Evolutionary conservation across 1,140 invertebrate genomes (phyloP).

Genomic region (Diorhabda elongata): DNA sequence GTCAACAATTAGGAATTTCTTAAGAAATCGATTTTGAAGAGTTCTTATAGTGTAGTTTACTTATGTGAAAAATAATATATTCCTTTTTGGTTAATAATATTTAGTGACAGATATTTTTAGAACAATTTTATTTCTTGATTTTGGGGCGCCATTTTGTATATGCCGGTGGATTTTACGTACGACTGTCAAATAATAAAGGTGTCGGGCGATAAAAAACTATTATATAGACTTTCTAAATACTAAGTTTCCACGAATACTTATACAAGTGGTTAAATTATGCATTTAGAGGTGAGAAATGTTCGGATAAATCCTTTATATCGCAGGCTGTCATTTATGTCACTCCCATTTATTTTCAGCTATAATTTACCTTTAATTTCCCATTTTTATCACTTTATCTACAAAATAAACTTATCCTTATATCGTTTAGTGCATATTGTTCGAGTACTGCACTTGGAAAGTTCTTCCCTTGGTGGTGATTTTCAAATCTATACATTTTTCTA

Average conservation of each 20-base stretch:
- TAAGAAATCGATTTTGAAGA: slow-evolving; percentile 28
- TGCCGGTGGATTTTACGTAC: slow-evolving; percentile 43
- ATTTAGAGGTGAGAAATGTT: slow-evolving; percentile 15
- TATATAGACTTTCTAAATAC: slow-evolving; percentile 18
- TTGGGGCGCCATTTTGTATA: slow-evolving; percentile 46
- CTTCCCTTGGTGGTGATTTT: too few relatives aligned
- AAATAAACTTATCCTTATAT: too few relatives aligned
- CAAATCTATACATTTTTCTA: slow-evolving; percentile 19
- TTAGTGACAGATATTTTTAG: slow-evolving; percentile 30
- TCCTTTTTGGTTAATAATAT: slow-evolving; percentile 14
- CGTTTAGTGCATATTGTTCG: too few relatives aligned
- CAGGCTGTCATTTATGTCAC: slow-evolving; percentile 37
- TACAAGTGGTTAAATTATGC: slow-evolving; percentile 2
- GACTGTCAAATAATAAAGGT: slow-evolving; percentile 38
- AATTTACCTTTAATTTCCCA: slow-evolving; percentile 20
- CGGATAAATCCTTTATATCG: slow-evolving; percentile 15
- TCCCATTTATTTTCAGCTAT: slow-evolving; percentile 42
- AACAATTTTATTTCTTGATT: slow-evolving; percentile 40
- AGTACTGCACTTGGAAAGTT: too few relatives aligned
- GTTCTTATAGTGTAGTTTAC: slow-evolving; percentile 26
- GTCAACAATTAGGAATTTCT: slow-evolving; percentile 43
- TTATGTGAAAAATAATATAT: slow-evolving; percentile 12
- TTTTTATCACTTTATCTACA: too few relatives aligned
- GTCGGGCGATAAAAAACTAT: slow-evolving; percentile 19
- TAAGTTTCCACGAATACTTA: slow-evolving; percentile 3